phyloP scores from a whole-genome alignment of 2,797 vertebrate species.

The Tamandua tetradactyla region DNA sequence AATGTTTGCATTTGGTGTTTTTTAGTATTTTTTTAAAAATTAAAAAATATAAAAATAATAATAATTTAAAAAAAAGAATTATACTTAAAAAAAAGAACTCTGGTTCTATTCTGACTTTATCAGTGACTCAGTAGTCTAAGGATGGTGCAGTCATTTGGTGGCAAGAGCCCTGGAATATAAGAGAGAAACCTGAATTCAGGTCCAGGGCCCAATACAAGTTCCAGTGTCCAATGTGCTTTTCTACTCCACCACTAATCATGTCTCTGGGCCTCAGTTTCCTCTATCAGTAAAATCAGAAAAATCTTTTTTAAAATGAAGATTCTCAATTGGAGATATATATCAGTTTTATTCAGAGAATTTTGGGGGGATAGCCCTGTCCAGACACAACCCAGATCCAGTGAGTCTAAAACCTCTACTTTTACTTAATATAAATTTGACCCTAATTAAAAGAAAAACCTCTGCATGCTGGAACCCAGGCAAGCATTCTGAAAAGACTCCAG shows the following conservation, averaged over 20 bases:
- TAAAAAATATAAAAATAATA: too few species aligned
- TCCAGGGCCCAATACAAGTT: neutral
- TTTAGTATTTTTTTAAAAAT: too few species aligned
- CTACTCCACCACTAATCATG: neutral
- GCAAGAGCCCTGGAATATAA: neutral
- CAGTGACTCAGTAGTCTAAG: neutral
- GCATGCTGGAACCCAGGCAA: neutral
- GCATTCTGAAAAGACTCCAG: neutral
- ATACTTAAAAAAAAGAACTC: too few species aligned
- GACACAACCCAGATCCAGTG: neutral
- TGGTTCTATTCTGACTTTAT: neutral
- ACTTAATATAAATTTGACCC: neutral
- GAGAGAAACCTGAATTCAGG: neutral
- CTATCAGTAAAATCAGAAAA: neutral
- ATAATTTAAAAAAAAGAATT: too few species aligned
- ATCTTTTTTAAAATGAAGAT: neutral
- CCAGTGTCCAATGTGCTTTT: neutral
- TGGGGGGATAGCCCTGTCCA: neutral
- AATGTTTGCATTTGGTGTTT: too few species aligned
- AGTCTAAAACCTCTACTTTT: neutral
- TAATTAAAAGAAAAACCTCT: neutral
- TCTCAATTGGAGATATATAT: neutral
- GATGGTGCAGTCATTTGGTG: neutral
- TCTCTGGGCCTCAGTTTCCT: neutral
- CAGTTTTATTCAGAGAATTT: neutral